These are phyloP conservation scores for Callosobruchus maculatus DNA, from an alignment of 2,888 invertebrate genomes.

Conservation along the genomic window DNA sequence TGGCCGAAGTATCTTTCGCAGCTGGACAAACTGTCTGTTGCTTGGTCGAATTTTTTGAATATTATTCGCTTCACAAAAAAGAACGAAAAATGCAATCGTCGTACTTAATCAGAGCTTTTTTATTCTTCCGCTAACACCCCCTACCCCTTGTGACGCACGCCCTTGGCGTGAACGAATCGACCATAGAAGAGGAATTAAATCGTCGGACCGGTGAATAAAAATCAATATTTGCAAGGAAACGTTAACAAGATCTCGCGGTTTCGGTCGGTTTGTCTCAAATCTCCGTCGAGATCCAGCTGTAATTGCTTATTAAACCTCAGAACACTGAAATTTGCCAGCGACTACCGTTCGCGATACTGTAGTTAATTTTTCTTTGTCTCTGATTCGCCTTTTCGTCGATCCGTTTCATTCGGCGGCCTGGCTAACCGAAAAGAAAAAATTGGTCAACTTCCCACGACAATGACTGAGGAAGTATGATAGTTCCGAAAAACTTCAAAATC, in stretches of 20 bases:
- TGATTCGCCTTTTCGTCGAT: not conserved
- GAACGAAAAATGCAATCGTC: too few relatives aligned
- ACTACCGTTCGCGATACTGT: not conserved
- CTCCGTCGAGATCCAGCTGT: conserved; percentile 31
- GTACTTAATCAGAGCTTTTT: too few relatives aligned
- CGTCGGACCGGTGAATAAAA: conserved; percentile 30
- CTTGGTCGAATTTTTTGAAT: too few relatives aligned
- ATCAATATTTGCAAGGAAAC: conserved; percentile 37
- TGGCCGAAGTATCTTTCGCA: too few relatives aligned
- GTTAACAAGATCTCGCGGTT: conserved; percentile 42
- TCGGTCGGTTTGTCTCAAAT: conserved; percentile 37
- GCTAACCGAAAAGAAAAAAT: not conserved
- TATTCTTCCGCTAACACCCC: not conserved
- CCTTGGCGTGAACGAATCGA: not conserved
- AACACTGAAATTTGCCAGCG: conserved; percentile 3
- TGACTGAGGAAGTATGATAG: too few relatives aligned
- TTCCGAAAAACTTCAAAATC: too few relatives aligned
- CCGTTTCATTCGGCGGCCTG: not conserved
- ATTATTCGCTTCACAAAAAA: too few relatives aligned
- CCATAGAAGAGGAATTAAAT: conserved; percentile 19
- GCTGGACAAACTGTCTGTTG: too few relatives aligned
- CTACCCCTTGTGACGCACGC: not conserved
- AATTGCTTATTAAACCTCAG: conserved; percentile 35
- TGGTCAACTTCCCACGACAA: too few relatives aligned
- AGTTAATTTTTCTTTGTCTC: not conserved